A percentile compares a stretch with the other conserved stretches of the same genome.
Evolutionary conservation across 2,113 vertebrate genomes (phyloP).

Genomic region (Tachycineta bicolor): DNA sequence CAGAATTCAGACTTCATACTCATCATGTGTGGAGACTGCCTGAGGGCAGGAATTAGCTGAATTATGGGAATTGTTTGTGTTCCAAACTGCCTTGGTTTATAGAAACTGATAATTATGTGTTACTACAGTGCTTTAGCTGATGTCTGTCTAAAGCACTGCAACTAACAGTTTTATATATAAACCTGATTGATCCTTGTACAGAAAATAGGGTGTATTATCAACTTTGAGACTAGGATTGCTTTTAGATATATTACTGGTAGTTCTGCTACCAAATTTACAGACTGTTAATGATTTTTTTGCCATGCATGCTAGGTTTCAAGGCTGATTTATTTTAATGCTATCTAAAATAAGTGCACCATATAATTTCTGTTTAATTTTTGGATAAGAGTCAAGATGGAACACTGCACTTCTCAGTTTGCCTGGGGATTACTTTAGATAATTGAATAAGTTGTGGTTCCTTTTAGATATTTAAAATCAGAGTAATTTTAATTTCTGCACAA

Average conservation of each 20-base stretch:
- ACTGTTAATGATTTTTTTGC: not conserved
- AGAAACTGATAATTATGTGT: not conserved
- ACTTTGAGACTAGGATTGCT: not conserved
- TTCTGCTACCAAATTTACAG: not conserved
- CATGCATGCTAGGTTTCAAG: not conserved
- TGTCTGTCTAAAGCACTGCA: not conserved
- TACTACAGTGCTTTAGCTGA: not conserved
- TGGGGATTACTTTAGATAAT: not conserved
- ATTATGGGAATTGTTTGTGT: not conserved
- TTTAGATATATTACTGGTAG: not conserved
- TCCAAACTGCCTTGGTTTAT: not conserved
- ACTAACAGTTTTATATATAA: not conserved
- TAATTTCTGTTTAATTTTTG: not conserved
- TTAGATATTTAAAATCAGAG: not conserved
- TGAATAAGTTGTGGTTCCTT: not conserved
- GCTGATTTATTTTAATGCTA: not conserved
- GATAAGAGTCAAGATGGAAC: not conserved
- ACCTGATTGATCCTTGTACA: not conserved
- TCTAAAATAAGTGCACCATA: not conserved
- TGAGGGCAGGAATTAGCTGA: not conserved
- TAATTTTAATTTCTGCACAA: not conserved
- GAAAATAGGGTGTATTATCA: not conserved
- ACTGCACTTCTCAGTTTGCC: not conserved
- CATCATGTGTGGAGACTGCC: not conserved
- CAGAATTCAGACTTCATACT: not conserved